phyloP scores from a whole-genome alignment of 2,888 invertebrate genomes.

The Chrysina gloriosa region DNA sequence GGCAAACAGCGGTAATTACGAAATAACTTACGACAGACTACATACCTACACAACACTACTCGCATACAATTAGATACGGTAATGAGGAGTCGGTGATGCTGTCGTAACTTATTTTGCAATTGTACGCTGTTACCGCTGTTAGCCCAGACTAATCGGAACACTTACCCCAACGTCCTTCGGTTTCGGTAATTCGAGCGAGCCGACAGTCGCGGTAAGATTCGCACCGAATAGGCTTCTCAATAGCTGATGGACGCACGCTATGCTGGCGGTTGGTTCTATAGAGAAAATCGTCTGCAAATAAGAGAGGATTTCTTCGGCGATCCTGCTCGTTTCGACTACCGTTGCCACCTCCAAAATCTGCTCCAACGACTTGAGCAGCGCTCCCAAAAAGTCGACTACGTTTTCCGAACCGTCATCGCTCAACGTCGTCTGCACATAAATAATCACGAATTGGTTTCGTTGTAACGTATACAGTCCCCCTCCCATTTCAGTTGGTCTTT shows the following conservation, averaged over 20 bases:
- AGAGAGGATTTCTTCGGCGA: conserved; percentile 83
- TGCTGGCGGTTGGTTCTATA: conserved; percentile 76
- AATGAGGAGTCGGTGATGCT: no score
- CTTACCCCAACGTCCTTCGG: neutral
- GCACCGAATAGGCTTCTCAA: conserved; percentile 81
- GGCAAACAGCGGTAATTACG: no score
- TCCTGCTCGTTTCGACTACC: conserved; percentile 76
- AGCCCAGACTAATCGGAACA: no score
- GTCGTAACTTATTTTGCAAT: no score
- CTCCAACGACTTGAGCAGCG: conserved; percentile 74
- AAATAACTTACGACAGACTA: no score
- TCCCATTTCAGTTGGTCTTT: no score
- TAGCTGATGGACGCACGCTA: conserved; percentile 82
- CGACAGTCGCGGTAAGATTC: conserved; percentile 68
- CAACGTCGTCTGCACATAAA: conserved; percentile 74
- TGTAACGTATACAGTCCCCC: no score
- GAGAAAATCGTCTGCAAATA: conserved; percentile 80
- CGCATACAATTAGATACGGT: no score
- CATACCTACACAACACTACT: no score
- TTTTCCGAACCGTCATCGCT: conserved; percentile 81
- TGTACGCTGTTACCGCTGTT: conserved; percentile 32
- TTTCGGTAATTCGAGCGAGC: conserved; percentile 8
- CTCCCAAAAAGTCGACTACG: conserved; percentile 75
- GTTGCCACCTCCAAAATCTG: conserved; percentile 78
- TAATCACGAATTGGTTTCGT: conserved; percentile 19